A percentile compares a stretch with the other conserved stretches of the same genome.
Conservation (phyloP, 2,797 vertebrate genomes). For the Sebastes cheni region DNA sequence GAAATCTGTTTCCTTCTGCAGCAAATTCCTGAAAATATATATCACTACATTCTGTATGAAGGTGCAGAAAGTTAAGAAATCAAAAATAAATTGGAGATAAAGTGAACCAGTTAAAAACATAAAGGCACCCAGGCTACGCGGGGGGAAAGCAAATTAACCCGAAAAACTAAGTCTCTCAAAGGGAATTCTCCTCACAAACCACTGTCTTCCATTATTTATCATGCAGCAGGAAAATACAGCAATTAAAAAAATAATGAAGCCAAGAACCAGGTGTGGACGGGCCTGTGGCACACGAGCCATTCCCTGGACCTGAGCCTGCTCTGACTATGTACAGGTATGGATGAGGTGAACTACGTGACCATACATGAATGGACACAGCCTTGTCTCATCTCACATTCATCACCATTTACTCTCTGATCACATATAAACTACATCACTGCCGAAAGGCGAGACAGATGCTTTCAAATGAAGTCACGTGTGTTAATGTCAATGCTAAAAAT, state of each 20-base stretch:
- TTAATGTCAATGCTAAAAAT: constrained; percentile 48
- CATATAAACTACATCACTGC: constrained; percentile 47
- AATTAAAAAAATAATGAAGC: constrained; percentile 70
- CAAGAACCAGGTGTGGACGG: constrained; percentile 54
- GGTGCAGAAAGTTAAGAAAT: constrained; percentile 21
- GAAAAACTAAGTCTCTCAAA: constrained; percentile 41
- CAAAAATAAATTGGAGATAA: constrained; percentile 29
- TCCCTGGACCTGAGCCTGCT: constrained; percentile 64
- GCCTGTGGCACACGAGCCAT: constrained; percentile 28
- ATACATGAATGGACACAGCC: constrained; percentile 40
- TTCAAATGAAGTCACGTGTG: constrained; percentile 31
- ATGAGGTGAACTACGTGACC: constrained; percentile 31
- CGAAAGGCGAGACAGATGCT: constrained; percentile 30
- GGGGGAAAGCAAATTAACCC: constrained; percentile 21
- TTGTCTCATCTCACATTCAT: constrained; percentile 53
- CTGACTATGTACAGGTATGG: constrained; percentile 69
- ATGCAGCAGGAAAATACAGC: constrained; percentile 49
- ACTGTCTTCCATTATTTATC: constrained; percentile 47
- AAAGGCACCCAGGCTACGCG: constrained; percentile 59
- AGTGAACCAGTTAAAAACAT: constrained; percentile 42
- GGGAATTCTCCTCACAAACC: constrained; percentile 58
- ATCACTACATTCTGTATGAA: constrained; percentile 37
- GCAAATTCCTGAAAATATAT: constrained; percentile 32
- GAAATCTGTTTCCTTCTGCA: constrained; percentile 4
- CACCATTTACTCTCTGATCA: constrained; percentile 35